These are phyloP conservation scores for Pseudopodoces humilis DNA, from an alignment of 2,113 vertebrate genomes.

Conservation along the genomic window DNA sequence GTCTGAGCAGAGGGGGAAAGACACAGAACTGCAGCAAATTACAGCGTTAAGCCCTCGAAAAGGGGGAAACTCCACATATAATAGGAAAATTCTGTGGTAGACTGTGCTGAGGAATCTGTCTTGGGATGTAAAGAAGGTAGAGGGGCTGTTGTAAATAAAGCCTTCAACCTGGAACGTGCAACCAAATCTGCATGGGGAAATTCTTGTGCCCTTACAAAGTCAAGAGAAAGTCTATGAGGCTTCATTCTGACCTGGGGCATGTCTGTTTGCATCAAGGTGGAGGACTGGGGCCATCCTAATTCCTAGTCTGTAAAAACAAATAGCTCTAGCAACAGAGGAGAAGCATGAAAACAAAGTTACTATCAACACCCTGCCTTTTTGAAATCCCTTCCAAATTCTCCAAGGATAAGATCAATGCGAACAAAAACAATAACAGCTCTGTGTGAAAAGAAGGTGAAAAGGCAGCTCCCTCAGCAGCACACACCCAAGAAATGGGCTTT, in stretches of 20 bases:
- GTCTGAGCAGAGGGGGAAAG: background rate
- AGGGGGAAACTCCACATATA: background rate
- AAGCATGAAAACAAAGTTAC: background rate
- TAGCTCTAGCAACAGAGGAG: background rate
- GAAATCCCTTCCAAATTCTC: slow-evolving; percentile 59
- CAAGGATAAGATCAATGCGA: slow-evolving; percentile 44
- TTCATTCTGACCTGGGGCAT: rapidly evolving
- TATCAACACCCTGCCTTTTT: slow-evolving; percentile 46
- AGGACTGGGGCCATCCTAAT: background rate
- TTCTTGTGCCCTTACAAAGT: background rate
- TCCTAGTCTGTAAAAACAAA: slow-evolving; percentile 34
- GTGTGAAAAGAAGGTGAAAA: slow-evolving; percentile 55
- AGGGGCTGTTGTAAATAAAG: background rate
- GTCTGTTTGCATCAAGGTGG: background rate
- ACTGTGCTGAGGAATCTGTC: background rate
- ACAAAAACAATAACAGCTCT: slow-evolving; percentile 35
- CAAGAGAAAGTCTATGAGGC: background rate
- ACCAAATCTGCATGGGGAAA: background rate
- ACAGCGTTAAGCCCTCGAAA: background rate
- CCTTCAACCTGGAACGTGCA: background rate
- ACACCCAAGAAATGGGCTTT: background rate
- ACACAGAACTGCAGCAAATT: background rate
- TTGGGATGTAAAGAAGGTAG: background rate
- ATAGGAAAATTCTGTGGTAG: background rate
- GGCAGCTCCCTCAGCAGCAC: slow-evolving; percentile 29